Conservation (phyloP, 1,140 invertebrate species). For the Dendrolimus punctatus region DNA sequence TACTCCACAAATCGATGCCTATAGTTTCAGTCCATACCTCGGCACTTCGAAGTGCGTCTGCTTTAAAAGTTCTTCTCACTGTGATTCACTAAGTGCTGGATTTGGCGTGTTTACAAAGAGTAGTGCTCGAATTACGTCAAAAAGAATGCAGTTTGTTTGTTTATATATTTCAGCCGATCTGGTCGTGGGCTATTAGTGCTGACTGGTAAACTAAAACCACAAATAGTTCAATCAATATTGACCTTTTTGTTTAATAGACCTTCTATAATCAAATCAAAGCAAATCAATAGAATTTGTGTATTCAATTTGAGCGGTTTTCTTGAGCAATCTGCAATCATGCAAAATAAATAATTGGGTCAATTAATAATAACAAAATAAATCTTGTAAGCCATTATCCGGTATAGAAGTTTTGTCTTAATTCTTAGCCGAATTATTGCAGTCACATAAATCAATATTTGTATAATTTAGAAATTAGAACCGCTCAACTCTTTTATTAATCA, state of each 20-base stretch:
- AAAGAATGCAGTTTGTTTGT: slow-evolving; percentile 11
- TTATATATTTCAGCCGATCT: slow-evolving; percentile 1
- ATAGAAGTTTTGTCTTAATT: too few species aligned
- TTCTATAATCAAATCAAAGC: too few species aligned
- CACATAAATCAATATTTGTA: background rate
- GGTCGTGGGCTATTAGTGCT: background rate
- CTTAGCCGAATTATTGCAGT: background rate
- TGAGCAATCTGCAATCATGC: too few species aligned
- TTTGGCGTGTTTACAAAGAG: background rate
- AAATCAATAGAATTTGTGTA: too few species aligned
- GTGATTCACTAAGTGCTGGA: too few species aligned
- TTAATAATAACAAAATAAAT: too few species aligned
- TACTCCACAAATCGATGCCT: slow-evolving; percentile 26
- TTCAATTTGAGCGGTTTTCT: too few species aligned
- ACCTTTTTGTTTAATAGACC: background rate
- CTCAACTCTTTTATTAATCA: too few species aligned
- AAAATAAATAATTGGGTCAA: too few species aligned
- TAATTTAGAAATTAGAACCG: background rate
- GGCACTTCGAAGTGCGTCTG: too few species aligned
- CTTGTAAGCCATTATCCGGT: too few species aligned
- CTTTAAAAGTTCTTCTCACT: too few species aligned
- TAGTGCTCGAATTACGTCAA: slow-evolving; percentile 2
- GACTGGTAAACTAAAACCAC: background rate
- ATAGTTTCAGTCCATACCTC: slow-evolving; percentile 1
- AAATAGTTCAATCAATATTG: slow-evolving; percentile 1